Conservation (phyloP, 2,888 invertebrate species). For the Physocephala rufipes region DNA sequence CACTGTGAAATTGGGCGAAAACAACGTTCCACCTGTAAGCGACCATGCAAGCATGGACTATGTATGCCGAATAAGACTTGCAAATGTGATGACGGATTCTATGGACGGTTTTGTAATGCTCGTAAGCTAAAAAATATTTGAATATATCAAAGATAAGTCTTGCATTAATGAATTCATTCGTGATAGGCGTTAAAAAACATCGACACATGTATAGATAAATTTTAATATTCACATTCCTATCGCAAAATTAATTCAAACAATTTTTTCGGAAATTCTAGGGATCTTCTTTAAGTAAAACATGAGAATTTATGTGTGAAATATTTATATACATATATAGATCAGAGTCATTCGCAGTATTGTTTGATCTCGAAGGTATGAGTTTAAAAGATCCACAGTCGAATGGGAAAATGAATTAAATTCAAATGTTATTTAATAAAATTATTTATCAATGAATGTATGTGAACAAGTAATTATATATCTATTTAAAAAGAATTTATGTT, state of each 20-base stretch:
- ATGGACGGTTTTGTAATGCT: constrained; percentile 82
- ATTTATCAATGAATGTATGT: no score
- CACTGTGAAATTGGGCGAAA: constrained; percentile 90
- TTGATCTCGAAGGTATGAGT: not conserved
- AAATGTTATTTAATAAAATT: not conserved
- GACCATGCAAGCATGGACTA: constrained; percentile 80
- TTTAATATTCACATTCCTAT: not conserved
- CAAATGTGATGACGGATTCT: constrained; percentile 84
- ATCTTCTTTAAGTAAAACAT: constrained; percentile 15
- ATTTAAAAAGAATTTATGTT: no score
- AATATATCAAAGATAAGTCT: not conserved
- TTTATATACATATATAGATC: not conserved
- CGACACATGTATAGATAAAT: constrained; percentile 46
- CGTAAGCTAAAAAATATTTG: constrained; percentile 67
- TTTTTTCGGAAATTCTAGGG: not conserved
- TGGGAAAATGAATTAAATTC: constrained; percentile 11
- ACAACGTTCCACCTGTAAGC: constrained; percentile 76
- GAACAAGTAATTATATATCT: no score
- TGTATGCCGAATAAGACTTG: constrained; percentile 78
- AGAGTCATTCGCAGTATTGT: constrained; percentile 7
- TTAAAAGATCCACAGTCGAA: not conserved
- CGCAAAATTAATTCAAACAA: not conserved
- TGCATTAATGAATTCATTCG: not conserved
- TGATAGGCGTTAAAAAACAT: constrained; percentile 52
- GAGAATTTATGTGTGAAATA: constrained; percentile 6